phyloP scores from a whole-genome alignment of 1,140 invertebrate species.

The Drosophila mojavensis region DNA sequence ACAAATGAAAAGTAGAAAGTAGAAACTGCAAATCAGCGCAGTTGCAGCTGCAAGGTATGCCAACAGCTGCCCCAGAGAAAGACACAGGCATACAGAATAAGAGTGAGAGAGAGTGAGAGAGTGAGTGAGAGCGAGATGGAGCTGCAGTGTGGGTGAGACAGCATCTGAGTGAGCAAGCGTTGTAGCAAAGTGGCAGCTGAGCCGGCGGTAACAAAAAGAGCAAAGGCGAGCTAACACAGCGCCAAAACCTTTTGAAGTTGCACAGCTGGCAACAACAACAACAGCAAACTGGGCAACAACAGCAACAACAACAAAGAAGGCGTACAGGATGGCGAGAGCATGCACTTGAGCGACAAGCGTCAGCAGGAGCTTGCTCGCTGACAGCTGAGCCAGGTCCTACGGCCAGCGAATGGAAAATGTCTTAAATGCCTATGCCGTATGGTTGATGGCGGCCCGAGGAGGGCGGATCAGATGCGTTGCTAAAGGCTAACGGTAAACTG shows the following conservation, averaged over 20 bases:
- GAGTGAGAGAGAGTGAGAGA: neutral
- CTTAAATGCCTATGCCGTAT: conserved; percentile 38
- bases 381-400: conserved; percentile 12
- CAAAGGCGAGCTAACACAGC: conserved; percentile 67
- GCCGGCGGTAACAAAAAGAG: conserved; percentile 49
- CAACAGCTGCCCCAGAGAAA: conserved; percentile 49
- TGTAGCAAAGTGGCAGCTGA: conserved; percentile 58
- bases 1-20: conserved; percentile 70
- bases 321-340: neutral
- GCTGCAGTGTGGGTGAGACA: neutral
- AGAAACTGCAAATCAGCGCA: conserved; percentile 76
- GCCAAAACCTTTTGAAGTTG: conserved; percentile 73
- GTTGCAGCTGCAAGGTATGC: conserved; percentile 67
- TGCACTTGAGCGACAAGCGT: conserved; percentile 45
- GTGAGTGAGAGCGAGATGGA: neutral
- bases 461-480: conserved; percentile 22
- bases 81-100: neutral
- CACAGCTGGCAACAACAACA: conserved; percentile 40
- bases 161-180: neutral
- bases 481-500: conserved; percentile 5
- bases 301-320: neutral
- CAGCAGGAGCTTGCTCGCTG: conserved; percentile 31
- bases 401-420: conserved; percentile 39
- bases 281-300: neutral
- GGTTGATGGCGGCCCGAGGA: conserved; percentile 1